phyloP scores from a whole-genome alignment of 1,140 invertebrate species.

The Periplaneta americana region DNA sequence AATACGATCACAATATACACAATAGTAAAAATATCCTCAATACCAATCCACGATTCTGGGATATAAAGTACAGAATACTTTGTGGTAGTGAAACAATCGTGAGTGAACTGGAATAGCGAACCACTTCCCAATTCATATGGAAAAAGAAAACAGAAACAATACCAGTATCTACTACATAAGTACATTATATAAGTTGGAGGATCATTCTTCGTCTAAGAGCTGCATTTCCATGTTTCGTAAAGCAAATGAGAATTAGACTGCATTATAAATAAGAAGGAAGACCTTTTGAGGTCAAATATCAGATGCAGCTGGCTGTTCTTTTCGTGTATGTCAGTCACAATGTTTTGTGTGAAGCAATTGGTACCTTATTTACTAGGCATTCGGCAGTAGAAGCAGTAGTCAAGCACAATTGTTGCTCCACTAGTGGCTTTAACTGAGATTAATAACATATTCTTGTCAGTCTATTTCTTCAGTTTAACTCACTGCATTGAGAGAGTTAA shows the following conservation, averaged over 20 bases:
- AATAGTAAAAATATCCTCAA: not conserved
- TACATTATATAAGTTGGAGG: not conserved
- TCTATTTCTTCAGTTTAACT: not conserved
- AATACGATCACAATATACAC: not conserved
- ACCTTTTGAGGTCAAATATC: not conserved
- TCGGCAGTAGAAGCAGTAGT: not conserved
- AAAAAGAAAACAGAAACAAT: not conserved
- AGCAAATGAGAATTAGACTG: not conserved
- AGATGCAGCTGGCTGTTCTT: not conserved
- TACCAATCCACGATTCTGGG: not conserved
- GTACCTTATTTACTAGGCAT: not conserved
- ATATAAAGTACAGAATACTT: not conserved
- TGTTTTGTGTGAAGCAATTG: not conserved
- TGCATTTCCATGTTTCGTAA: not conserved
- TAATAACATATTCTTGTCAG: not conserved
- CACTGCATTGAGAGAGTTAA: not conserved
- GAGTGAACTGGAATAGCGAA: not conserved
- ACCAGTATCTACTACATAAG: not conserved
- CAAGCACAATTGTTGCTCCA: not conserved
- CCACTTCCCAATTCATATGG: not conserved
- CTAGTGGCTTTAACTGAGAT: not conserved
- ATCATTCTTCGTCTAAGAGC: not conserved
- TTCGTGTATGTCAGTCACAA: not conserved
- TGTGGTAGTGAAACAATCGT: not conserved
- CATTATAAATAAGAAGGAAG: not conserved